A percentile compares a stretch with the other conserved stretches of the same genome.
Conservation (phyloP, 2,797 vertebrate species). For the Chelmon rostratus region DNA sequence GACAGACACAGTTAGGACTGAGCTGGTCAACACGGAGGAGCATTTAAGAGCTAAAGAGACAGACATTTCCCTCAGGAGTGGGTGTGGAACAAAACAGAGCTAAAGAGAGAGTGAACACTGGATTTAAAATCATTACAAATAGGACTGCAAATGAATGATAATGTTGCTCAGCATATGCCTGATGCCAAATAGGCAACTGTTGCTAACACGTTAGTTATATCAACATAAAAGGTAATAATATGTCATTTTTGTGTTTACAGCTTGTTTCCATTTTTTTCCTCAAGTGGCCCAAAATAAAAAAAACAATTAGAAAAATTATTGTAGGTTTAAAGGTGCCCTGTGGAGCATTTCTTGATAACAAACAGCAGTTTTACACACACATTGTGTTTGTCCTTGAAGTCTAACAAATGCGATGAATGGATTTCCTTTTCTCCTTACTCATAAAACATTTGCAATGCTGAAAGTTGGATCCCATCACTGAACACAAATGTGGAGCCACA, state of each 20-base stretch:
- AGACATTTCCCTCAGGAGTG: too few species aligned
- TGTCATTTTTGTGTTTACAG: neutral
- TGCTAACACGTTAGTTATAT: neutral
- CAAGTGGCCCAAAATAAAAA: too few species aligned
- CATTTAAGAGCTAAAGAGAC: neutral
- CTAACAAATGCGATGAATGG: neutral
- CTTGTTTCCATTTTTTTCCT: neutral
- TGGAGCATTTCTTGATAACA: neutral
- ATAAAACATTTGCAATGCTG: constrained; percentile 3
- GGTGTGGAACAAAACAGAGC: too few species aligned
- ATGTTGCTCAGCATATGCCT: neutral
- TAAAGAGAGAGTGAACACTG: too few species aligned
- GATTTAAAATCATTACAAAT: neutral
- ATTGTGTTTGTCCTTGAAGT: constrained; percentile 8
- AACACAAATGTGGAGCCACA: neutral
- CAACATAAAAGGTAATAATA: neutral
- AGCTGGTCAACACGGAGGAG: neutral
- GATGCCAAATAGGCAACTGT: neutral
- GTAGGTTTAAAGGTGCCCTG: neutral
- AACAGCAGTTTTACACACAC: neutral
- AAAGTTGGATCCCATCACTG: neutral
- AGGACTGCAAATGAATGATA: neutral
- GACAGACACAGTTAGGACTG: neutral
- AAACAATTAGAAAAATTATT: neutral
- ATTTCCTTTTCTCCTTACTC: neutral